A percentile compares a stretch with the other conserved stretches of the same genome.
phyloP scores from a whole-genome alignment of 2,113 vertebrate genomes.

The Xiphophorus maculatus region DNA sequence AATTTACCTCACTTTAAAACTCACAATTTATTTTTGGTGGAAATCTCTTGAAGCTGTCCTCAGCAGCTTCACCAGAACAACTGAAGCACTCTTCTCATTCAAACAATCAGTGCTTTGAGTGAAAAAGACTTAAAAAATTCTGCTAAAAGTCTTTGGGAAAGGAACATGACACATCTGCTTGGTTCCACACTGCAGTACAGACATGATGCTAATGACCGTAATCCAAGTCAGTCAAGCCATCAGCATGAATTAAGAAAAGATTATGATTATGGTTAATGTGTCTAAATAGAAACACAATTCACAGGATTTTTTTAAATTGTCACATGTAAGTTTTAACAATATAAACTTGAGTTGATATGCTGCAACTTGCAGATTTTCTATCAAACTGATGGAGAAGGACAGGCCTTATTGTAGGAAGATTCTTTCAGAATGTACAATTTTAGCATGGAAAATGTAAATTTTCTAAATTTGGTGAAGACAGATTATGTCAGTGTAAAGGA shows the following conservation, averaged over 20 bases:
- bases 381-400: too few species aligned
- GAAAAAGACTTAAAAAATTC: slow-evolving; percentile 42
- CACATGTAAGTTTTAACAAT: too few species aligned
- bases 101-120: slow-evolving; percentile 55
- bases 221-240: not conserved
- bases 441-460: too few species aligned
- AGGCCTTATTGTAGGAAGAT: too few species aligned
- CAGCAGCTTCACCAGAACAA: slow-evolving; percentile 27
- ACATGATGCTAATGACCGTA: not conserved
- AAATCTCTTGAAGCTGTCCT: not conserved
- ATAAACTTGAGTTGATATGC: too few species aligned
- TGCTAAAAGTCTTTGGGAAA: slow-evolving; percentile 37
- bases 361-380: too few species aligned
- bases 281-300: too few species aligned
- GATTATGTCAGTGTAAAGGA: too few species aligned
- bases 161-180: slow-evolving; percentile 47
- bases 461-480: too few species aligned
- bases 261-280: not conserved
- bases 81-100: slow-evolving; percentile 29
- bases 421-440: too few species aligned
- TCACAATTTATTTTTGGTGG: not conserved
- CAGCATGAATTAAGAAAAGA: not conserved
- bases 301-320: too few species aligned
- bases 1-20: too few species aligned
- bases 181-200: slow-evolving; percentile 34